phyloP scores from a whole-genome alignment of 2,888 invertebrate genomes.

The Aspidapion aeneum region DNA sequence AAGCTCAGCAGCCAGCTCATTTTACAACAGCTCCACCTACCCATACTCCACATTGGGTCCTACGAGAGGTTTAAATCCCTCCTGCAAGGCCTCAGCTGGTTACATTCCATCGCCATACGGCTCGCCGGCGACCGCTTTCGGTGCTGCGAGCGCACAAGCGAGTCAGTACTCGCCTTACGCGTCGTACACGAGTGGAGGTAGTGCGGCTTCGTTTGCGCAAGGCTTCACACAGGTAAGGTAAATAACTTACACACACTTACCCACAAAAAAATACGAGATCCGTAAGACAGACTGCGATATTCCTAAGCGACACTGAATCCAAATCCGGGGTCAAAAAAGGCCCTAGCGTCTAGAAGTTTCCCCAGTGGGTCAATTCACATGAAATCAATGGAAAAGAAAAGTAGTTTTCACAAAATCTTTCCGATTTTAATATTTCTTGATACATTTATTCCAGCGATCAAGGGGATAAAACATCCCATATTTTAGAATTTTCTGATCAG shows the following conservation, averaged over 20 bases:
- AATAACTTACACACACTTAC: neutral
- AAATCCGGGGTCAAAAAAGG: too few species aligned
- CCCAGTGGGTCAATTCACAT: too few species aligned
- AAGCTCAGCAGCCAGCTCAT: constrained; percentile 37
- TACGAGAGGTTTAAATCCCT: constrained; percentile 46
- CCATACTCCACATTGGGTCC: constrained; percentile 48
- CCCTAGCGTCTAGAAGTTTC: too few species aligned
- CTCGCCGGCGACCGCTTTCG: constrained; percentile 45
- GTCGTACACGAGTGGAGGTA: constrained; percentile 42
- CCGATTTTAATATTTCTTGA: too few species aligned
- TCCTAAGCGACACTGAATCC: too few species aligned
- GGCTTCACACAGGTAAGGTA: constrained; percentile 55
- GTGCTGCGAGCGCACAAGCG: constrained; percentile 50
- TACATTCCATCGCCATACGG: constrained; percentile 47
- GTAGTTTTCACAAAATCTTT: too few species aligned
- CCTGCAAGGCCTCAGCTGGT: constrained; percentile 57
- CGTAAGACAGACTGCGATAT: too few species aligned
- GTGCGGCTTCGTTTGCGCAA: constrained; percentile 46
- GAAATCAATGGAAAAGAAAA: too few species aligned
- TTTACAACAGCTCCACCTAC: constrained; percentile 46
- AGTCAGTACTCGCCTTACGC: constrained; percentile 47
- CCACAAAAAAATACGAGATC: too few species aligned
- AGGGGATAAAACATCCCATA: too few species aligned
- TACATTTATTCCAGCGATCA: too few species aligned
- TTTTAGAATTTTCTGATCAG: too few species aligned